These are phyloP conservation scores for Tolypeutes matacus DNA, from an alignment of 2,797 vertebrate species.

Conservation along the genomic window DNA sequence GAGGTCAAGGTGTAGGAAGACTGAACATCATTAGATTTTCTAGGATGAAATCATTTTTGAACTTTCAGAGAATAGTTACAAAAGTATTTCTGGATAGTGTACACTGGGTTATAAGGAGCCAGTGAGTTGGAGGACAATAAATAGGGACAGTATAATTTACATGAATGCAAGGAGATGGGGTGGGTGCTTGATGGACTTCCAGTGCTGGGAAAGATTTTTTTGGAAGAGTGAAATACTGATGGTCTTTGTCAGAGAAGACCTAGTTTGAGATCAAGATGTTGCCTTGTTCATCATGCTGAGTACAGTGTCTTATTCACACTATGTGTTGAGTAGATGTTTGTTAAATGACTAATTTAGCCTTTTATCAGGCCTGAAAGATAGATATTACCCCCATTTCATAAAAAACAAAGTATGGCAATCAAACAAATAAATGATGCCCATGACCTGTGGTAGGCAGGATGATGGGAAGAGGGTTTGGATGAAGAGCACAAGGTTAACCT, in stretches of 20 bases:
- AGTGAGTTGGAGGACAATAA: background rate
- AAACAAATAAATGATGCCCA: background rate
- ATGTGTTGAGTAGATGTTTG: background rate
- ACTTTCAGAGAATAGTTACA: background rate
- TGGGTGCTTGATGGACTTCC: background rate
- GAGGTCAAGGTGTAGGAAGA: background rate
- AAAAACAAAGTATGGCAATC: background rate
- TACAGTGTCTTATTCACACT: background rate
- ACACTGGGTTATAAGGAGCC: background rate
- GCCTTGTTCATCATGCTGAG: background rate
- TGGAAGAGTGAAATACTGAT: background rate
- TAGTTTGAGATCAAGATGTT: background rate
- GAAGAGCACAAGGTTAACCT: background rate
- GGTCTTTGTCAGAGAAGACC: background rate
- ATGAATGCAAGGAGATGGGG: background rate
- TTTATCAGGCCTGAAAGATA: background rate
- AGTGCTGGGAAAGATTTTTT: background rate
- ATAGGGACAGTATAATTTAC: background rate
- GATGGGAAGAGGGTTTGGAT: background rate
- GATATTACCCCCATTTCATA: background rate
- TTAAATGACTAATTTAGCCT: background rate
- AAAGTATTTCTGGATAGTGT: background rate
- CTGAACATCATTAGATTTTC: background rate
- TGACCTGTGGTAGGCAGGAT: background rate
- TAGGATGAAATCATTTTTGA: background rate